Conservation (phyloP, 1,140 invertebrate species). For the Hypothenemus hampei region DNA sequence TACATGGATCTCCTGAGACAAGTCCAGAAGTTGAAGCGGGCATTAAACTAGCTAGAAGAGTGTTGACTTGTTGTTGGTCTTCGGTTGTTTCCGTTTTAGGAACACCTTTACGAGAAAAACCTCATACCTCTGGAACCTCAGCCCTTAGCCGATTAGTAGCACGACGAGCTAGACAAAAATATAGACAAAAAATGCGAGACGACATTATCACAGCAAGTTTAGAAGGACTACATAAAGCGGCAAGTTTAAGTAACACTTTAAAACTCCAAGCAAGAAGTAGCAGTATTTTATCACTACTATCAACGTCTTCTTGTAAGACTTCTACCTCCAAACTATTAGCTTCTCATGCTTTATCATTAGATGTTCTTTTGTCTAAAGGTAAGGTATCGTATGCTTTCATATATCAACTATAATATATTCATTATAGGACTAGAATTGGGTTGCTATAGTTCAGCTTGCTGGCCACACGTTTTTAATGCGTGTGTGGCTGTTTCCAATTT, state of each 20-base stretch:
- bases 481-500: slow-evolving; percentile 87
- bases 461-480: slow-evolving; percentile 88
- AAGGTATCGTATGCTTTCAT: not conserved
- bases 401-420: slow-evolving; percentile 13
- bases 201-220: slow-evolving; percentile 76
- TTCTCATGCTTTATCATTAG: slow-evolving; percentile 85
- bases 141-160: slow-evolving; percentile 42
- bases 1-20: slow-evolving; percentile 56
- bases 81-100: slow-evolving; percentile 84
- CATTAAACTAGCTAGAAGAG: slow-evolving; percentile 57
- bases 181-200: slow-evolving; percentile 57
- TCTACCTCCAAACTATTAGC: slow-evolving; percentile 68
- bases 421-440: slow-evolving; percentile 79
- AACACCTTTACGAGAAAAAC: slow-evolving; percentile 62
- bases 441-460: slow-evolving; percentile 85
- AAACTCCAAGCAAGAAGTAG: slow-evolving; percentile 80
- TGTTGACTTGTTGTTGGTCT: slow-evolving; percentile 89
- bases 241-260: slow-evolving; percentile 66
- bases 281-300: slow-evolving; percentile 72
- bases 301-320: slow-evolving; percentile 67
- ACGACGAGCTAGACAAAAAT: slow-evolving; percentile 47
- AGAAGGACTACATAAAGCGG: slow-evolving; percentile 84
- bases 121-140: slow-evolving; percentile 49
- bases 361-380: slow-evolving; percentile 65
- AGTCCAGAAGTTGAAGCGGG: slow-evolving; percentile 66